Conservation (phyloP, 1,140 invertebrate species). For the Ceratina calcarata region DNA sequence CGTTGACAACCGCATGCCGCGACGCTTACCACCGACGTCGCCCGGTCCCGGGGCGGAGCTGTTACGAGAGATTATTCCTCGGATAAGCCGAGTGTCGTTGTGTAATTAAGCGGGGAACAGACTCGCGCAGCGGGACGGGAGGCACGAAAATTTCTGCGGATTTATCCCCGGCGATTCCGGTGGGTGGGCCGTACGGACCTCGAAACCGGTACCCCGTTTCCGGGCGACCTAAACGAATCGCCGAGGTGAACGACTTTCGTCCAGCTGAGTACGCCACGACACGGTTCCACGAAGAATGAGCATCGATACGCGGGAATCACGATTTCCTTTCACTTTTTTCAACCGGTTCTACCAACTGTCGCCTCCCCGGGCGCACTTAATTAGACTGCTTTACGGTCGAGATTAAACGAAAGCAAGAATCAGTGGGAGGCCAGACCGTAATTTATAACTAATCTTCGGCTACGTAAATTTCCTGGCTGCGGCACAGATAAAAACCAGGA, state of each 20-base stretch:
- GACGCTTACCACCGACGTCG: constrained; percentile 44
- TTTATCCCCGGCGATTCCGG: constrained; percentile 49
- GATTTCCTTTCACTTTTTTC: constrained; percentile 40
- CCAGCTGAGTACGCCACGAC: background rate
- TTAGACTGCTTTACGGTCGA: constrained; percentile 23
- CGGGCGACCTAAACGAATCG: background rate
- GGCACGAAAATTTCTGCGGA: constrained; percentile 63
- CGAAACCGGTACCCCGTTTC: constrained; percentile 33
- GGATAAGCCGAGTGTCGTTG: constrained; percentile 69
- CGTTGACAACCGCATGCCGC: constrained; percentile 45
- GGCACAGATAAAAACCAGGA: background rate
- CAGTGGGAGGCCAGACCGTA: background rate
- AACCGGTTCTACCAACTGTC: background rate
- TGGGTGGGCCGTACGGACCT: constrained; percentile 53
- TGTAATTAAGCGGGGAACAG: constrained; percentile 71
- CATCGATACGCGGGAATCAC: constrained; percentile 21
- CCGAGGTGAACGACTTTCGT: constrained; percentile 14
- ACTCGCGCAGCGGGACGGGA: constrained; percentile 53
- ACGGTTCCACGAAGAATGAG: constrained; percentile 13
- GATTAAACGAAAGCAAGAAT: constrained; percentile 10
- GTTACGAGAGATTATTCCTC: constrained; percentile 56
- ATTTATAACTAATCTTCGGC: constrained; percentile 4
- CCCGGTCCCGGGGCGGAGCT: constrained; percentile 21
- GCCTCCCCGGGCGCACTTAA: constrained; percentile 4
- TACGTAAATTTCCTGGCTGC: background rate